Conservation (phyloP, 2,797 vertebrate genomes). For the Crocidura indochinensis region DNA sequence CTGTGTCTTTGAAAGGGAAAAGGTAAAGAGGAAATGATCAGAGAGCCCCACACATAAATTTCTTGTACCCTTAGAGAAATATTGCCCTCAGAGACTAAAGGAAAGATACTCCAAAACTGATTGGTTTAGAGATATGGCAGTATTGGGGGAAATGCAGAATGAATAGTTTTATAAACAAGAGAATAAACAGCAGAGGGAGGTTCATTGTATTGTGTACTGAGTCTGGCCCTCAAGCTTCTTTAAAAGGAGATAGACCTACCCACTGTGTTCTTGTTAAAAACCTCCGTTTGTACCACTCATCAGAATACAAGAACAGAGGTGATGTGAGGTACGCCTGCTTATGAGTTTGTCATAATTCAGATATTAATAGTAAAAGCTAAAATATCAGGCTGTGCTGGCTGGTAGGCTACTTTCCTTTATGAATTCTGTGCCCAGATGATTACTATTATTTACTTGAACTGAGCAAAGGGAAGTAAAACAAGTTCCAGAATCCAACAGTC, state of each 20-base stretch:
- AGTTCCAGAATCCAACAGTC: constrained; percentile 73
- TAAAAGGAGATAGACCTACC: background rate
- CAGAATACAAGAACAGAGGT: constrained; percentile 18
- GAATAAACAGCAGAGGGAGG: constrained; percentile 53
- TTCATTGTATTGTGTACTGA: constrained; percentile 14
- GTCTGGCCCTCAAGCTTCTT: background rate
- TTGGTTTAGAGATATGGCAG: constrained; percentile 80
- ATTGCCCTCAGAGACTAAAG: constrained; percentile 68
- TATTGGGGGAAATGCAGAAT: constrained; percentile 64
- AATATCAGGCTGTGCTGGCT: constrained; percentile 73
- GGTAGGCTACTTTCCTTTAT: constrained; percentile 74
- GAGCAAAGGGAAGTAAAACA: constrained; percentile 77
- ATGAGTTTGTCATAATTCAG: constrained; percentile 64
- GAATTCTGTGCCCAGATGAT: constrained; percentile 82
- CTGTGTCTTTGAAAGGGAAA: constrained; percentile 45
- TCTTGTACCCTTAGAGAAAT: constrained; percentile 72
- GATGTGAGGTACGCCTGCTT: background rate
- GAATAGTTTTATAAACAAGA: constrained; percentile 68
- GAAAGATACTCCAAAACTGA: constrained; percentile 67
- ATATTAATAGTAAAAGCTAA: constrained; percentile 54
- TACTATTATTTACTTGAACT: constrained; percentile 77
- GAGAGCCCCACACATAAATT: background rate
- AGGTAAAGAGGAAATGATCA: background rate
- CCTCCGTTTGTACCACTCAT: constrained; percentile 41
- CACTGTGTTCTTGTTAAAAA: constrained; percentile 37